Base-by-base conservation (phyloP, 2,797 vertebrate genomes). In the Typhlichthys subterraneus region DNA sequence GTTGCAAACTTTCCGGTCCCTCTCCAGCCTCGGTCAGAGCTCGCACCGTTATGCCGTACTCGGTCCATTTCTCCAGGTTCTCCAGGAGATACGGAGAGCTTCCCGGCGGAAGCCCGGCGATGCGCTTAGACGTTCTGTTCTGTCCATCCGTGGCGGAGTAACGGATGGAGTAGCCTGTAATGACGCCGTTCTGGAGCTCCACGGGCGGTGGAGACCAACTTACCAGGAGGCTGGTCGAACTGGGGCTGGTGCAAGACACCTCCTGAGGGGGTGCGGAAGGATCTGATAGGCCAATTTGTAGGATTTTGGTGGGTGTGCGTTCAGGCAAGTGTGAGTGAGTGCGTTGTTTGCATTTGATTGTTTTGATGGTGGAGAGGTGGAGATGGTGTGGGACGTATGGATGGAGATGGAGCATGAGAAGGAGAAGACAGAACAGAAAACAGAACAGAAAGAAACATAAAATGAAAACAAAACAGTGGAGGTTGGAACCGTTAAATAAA, bases 151-250 rank as follows among this genome's bases (percentile, higher is more conserved):
- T 92, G 19, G 89, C 91, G 46, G 89, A 82, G 79, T 96, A 98
- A 89, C 94, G 95, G 92, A 98, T 94, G 91, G 95, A 91, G 87
- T 98, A 99, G 89, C 93, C 94, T 17, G 93, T 95, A 82, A 99
- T 93, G 90, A 95, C 72, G 86, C 95, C 95, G 1, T 96, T 98
- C 91, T 95, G 96, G 83, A 95, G 95, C 86, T 95, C 95, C 91
- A 88, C 84, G 0, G 94, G 95, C 69, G 97, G 97, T 79, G 96
- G 95, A 76, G 93, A 93, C 97, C 96, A 99, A 97, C 95, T 97
- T 95, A 98, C 95, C 95, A 98, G 94, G 91, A 98, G 85, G 89
- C 94, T 98, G 93, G 95, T 98, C 91, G 97, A 97, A 90, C 95
- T 97, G 91, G 95, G 94, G 88, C 95, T 97, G 90, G 93, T 93